Conservation (phyloP, 1,140 invertebrate genomes). For the Zeugodacus cucurbitae region DNA sequence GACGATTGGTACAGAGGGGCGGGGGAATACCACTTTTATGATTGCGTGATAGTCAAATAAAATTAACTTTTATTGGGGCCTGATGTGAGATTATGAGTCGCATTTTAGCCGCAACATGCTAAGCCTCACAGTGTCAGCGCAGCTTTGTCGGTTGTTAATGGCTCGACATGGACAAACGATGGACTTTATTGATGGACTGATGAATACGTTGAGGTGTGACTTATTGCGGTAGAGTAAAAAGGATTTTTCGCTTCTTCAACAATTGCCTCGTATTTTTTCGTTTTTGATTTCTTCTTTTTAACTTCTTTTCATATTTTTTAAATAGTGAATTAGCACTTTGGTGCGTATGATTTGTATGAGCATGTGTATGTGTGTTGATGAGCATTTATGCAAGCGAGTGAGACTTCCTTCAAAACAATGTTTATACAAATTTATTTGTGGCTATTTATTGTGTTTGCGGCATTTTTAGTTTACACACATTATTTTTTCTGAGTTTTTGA, state of each 20-base stretch:
- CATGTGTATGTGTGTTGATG: background rate
- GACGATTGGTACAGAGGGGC: background rate
- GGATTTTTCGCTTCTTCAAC: background rate
- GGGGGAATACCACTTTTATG: background rate
- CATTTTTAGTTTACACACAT: background rate
- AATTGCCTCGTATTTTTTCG: background rate
- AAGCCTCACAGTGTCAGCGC: background rate
- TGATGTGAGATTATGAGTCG: conserved; percentile 36
- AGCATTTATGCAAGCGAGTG: background rate
- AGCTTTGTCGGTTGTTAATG: conserved; percentile 1
- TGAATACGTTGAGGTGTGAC: conserved; percentile 30
- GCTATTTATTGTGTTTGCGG: background rate
- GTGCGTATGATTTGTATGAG: background rate
- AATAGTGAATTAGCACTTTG: conserved; percentile 33
- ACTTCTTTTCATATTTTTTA: conserved; percentile 5
- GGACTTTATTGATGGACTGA: conserved; percentile 38
- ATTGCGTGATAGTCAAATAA: conserved; percentile 26
- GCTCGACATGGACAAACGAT: conserved; percentile 23
- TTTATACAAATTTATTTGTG: background rate
- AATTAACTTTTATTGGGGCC: conserved; percentile 38
- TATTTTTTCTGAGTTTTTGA: background rate
- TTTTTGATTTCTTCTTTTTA: background rate
- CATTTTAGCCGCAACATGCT: background rate
- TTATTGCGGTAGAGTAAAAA: conserved; percentile 26
- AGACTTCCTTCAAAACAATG: background rate